These are phyloP conservation scores for Sinhomidia bicolor DNA, from an alignment of 2,888 invertebrate genomes.

Conservation along the genomic window DNA sequence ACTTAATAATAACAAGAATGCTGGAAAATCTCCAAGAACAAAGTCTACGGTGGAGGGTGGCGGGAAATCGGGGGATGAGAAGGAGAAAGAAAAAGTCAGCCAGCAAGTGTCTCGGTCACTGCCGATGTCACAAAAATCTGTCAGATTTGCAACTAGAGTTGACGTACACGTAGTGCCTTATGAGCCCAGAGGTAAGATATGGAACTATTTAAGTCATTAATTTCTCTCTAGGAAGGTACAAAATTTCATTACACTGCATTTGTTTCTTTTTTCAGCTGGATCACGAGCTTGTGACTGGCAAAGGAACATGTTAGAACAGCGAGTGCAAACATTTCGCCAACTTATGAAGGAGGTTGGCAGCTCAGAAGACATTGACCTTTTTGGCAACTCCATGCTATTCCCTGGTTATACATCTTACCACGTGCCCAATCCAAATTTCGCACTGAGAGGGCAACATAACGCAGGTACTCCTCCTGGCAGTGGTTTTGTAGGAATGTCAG, in stretches of 20 bases:
- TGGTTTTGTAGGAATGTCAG: background rate
- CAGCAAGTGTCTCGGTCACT: no score
- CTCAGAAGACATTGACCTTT: slow-evolving; percentile 43
- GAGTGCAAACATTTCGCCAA: slow-evolving; percentile 61
- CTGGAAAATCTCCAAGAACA: slow-evolving; percentile 32
- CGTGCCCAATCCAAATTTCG: slow-evolving; percentile 45
- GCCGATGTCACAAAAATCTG: no score
- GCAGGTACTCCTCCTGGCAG: background rate
- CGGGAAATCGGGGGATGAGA: background rate
- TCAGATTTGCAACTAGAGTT: slow-evolving; percentile 61
- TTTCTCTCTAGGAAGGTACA: no score
- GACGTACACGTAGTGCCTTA: slow-evolving; percentile 71
- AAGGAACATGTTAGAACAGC: slow-evolving; percentile 63
- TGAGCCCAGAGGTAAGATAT: slow-evolving; percentile 69
- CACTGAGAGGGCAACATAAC: slow-evolving; percentile 29
- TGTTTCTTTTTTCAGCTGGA: slow-evolving; percentile 38
- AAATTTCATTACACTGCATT: background rate
- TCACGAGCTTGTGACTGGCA: slow-evolving; percentile 66
- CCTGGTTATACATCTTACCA: slow-evolving; percentile 49
- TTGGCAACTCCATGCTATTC: slow-evolving; percentile 51
- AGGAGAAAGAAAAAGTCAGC: background rate
- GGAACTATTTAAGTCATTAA: background rate
- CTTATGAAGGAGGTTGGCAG: slow-evolving; percentile 55
- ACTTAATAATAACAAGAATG: background rate
- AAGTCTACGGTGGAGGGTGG: background rate